phyloP scores from a whole-genome alignment of 30 jellyfish, hydroid and myxozoan genomes.

The Pseudorhiza aurosa region DNA sequence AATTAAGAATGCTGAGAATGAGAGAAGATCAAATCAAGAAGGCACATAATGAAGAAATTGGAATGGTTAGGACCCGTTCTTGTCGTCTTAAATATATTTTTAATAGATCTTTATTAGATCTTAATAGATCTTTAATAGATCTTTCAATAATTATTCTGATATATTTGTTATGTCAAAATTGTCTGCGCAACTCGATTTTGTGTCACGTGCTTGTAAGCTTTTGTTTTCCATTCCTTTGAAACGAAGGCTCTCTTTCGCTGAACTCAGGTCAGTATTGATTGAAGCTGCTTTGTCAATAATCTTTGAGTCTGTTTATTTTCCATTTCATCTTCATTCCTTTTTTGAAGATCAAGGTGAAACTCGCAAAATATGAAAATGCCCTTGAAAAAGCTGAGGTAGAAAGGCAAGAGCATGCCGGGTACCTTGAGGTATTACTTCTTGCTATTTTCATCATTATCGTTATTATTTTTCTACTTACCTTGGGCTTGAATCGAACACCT shows the following conservation, averaged over 20 bases:
- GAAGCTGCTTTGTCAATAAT: background rate
- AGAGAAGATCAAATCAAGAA: constrained; percentile 46
- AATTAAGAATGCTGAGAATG: constrained; percentile 5
- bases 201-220: no score
- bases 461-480: background rate
- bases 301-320: no score
- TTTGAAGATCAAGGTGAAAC: background rate
- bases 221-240: no score
- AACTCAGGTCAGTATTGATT: background rate
- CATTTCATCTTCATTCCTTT: no score
- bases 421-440: constrained; percentile 6
- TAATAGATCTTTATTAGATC: no score
- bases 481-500: no score
- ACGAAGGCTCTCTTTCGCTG: no score
- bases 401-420: constrained; percentile 17
- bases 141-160: no score
- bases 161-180: no score
- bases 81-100: no score
- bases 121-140: no score
- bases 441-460: background rate
- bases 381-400: constrained; percentile 21
- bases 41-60: constrained; percentile 44
- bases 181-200: no score
- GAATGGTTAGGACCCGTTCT: background rate
- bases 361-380: constrained; percentile 22